Conservation (phyloP, 2,797 vertebrate genomes). For the Neomorphus geoffroyi region DNA sequence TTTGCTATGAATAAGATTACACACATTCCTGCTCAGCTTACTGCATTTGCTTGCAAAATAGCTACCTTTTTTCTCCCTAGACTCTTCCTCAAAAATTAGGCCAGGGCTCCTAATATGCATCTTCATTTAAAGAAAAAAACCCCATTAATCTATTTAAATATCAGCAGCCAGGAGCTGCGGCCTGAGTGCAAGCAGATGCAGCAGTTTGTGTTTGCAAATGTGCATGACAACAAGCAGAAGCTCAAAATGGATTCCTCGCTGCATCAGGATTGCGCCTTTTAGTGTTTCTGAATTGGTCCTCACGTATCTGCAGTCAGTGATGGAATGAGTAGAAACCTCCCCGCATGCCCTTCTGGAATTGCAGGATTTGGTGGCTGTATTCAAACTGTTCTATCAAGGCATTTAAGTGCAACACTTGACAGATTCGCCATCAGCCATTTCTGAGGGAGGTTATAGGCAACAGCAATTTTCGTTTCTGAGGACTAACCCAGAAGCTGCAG, state of each 20-base stretch:
- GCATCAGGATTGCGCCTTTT: not conserved
- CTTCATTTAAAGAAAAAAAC: not conserved
- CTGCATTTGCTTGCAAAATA: slow-evolving; percentile 44
- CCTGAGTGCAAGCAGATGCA: not conserved
- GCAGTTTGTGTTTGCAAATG: not conserved
- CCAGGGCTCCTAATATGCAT: slow-evolving; percentile 35
- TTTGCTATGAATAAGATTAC: slow-evolving; percentile 30
- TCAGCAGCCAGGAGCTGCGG: not conserved
- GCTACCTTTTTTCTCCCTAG: slow-evolving; percentile 34
- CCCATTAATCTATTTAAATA: not conserved
- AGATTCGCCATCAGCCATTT: not conserved
- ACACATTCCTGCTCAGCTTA: slow-evolving; percentile 30
- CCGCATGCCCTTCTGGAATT: not conserved
- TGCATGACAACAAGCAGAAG: not conserved
- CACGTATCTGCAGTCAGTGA: not conserved
- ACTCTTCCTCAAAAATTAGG: slow-evolving; percentile 52
- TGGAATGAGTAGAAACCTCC: not conserved
- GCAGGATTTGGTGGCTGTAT: not conserved
- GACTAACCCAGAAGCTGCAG: slow-evolving; percentile 19
- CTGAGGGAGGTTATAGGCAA: not conserved
- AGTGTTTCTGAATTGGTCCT: not conserved
- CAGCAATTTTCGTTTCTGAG: not conserved
- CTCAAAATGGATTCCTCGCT: slow-evolving; percentile 24
- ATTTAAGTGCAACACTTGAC: not conserved
- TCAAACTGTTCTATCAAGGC: not conserved